Percentiles rank a stretch among this genome's conserved stretches.
These are phyloP conservation scores for Amblyjoppa fuscipennis DNA, from an alignment of 2,888 invertebrate genomes.

Conservation along the genomic window DNA sequence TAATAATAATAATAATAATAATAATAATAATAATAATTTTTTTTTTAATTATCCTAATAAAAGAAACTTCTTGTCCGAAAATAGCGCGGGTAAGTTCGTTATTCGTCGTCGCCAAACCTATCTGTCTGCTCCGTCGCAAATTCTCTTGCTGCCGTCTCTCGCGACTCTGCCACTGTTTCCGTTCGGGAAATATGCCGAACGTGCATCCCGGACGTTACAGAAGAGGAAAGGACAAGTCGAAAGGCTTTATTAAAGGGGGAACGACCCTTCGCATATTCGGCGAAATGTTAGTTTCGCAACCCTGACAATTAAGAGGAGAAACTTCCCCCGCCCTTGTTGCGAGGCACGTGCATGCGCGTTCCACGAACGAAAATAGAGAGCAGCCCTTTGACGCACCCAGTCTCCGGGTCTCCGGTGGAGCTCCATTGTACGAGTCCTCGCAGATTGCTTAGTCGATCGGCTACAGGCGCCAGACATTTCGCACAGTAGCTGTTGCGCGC, in stretches of 20 bases:
- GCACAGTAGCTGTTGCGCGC: background rate
- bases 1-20: too few species aligned
- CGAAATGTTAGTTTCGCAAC: background rate
- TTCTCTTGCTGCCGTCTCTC: constrained; percentile 7
- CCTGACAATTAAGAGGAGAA: background rate
- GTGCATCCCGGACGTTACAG: constrained; percentile 3
- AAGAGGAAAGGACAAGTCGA: constrained; percentile 30
- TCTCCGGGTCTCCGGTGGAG: background rate
- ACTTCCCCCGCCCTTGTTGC: background rate
- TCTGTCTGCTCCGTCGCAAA: constrained; percentile 11
- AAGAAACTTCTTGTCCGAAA: background rate
- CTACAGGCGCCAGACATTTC: constrained; percentile 10
- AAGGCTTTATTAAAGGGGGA: constrained; percentile 51
- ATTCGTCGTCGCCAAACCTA: background rate
- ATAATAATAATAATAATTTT: too few species aligned
- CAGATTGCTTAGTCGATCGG: background rate
- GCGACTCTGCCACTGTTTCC: constrained; percentile 9
- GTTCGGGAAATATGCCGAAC: constrained; percentile 15
- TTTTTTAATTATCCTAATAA: too few species aligned
- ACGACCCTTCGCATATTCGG: constrained; percentile 15
- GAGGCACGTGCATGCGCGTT: background rate
- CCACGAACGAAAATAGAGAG: background rate
- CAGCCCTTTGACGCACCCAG: background rate
- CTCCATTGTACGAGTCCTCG: background rate
- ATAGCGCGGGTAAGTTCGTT: background rate